Evolutionary conservation across 2,797 vertebrate species (phyloP), one percentile per base, ranked within the genome.

Genomic region (Centropyge bicolor): DNA sequence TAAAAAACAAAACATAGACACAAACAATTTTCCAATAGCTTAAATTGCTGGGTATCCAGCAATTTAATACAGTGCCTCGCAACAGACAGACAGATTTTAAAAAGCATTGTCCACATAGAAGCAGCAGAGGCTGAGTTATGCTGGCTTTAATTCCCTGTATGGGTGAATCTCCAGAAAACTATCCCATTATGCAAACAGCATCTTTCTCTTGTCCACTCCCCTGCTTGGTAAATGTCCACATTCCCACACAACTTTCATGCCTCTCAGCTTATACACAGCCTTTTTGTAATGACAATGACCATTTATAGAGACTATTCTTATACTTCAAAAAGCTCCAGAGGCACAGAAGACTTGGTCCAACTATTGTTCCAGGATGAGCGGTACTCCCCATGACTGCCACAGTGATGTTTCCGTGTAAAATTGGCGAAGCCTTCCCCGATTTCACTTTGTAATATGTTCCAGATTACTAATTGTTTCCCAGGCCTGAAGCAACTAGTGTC

Each of bases 401-500:
- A 43, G 2, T n/a, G 17, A 41, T 8, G 10, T 45, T 22, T 2
- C 9, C 22, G 20, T 59, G 6, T 4, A 27, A 63, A 55, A 62
- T 24, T 51, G 13, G 8, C 52, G 11, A 63, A 41, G 14, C 8
- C 27, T 31, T 5, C 6, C 51, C n/a, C 59, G 60, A n/a, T n/a
- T n/a, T 1, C 35, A 20, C 14, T 62, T 46, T 10, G 57, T 20
- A 1, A 35, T 36, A 1, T 0, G 16, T 72, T 59, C 22, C 9
- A 1, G 5, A 35, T 74, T 24, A 24, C 43, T 52, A 49, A 65
- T 38, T 46, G 12, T 45, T 72, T 70, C 46, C 19, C 40, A 27
- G 45, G 78, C 19, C 14, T 52, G 38, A 66, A 74, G 36, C 51
- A 80, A 63, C 17, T 19, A 36, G 38, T 45, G n/a, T 19, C 12